Percentiles rank a stretch among this genome's conserved stretches.
These are phyloP conservation scores for Myotis brandtii DNA, from an alignment of 2,113 vertebrate genomes.

Conservation along the genomic window DNA sequence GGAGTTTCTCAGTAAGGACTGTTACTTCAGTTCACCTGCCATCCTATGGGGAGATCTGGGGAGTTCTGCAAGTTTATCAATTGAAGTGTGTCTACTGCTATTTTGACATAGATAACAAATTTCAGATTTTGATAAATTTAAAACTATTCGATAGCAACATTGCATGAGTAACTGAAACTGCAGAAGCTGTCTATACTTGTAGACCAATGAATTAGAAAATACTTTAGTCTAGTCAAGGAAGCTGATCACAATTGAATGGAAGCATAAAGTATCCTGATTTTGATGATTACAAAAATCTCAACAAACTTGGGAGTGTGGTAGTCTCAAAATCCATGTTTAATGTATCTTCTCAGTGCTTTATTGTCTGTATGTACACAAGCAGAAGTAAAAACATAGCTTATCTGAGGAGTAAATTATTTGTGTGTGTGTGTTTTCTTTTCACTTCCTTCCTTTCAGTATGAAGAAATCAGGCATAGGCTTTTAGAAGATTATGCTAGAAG, in stretches of 20 bases:
- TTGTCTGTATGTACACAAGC: neutral
- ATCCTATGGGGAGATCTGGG: neutral
- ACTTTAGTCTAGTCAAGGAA: neutral
- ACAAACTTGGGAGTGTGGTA: neutral
- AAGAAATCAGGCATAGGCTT: neutral
- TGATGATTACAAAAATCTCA: neutral
- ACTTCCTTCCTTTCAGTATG: neutral
- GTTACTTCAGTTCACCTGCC: neutral
- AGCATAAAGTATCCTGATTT: neutral
- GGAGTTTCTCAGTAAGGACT: neutral
- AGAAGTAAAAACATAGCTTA: neutral
- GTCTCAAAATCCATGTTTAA: slow-evolving; percentile 8
- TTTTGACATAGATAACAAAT: neutral
- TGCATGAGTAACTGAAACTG: neutral
- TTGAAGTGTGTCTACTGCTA: neutral
- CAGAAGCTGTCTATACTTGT: neutral
- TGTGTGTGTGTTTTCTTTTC: neutral
- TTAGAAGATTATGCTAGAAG: neutral
- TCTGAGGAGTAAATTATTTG: neutral
- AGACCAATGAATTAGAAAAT: neutral
- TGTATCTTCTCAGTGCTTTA: neutral
- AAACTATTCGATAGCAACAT: neutral
- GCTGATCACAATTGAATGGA: neutral
- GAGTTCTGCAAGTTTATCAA: neutral
- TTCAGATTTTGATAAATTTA: neutral